A percentile compares a stretch with the other conserved stretches of the same genome.
Evolutionary conservation across 2,888 invertebrate genomes (phyloP).

Genomic region (Volucella inflata): DNA sequence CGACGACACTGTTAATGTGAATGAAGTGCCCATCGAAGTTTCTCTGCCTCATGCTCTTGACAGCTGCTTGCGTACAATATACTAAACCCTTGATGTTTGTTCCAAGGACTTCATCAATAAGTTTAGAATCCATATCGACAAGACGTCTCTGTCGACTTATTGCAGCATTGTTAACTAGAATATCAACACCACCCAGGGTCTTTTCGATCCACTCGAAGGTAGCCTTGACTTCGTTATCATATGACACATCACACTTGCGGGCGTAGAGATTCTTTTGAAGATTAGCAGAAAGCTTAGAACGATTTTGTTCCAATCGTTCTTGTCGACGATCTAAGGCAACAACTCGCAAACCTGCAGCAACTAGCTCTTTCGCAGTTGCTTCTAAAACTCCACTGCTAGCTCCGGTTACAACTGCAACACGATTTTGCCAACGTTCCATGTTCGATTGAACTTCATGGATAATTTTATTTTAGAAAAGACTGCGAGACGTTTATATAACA

Average conservation of each 20-base stretch:
- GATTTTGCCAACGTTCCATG: constrained; percentile 85
- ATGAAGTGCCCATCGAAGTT: constrained; percentile 83
- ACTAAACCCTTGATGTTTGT: constrained; percentile 83
- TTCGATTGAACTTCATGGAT: too few relatives aligned
- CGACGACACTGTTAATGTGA: constrained; percentile 81
- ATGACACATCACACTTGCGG: constrained; percentile 84
- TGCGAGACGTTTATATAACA: too few relatives aligned
- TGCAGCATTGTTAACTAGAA: constrained; percentile 85
- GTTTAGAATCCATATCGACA: constrained; percentile 28
- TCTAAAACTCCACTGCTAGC: constrained; percentile 86
- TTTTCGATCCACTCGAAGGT: constrained; percentile 84
- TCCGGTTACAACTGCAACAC: constrained; percentile 86
- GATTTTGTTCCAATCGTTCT: constrained; percentile 76
- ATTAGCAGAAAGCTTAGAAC: constrained; percentile 37
- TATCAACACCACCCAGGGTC: constrained; percentile 84
- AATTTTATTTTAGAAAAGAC: too few relatives aligned
- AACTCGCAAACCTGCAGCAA: constrained; percentile 84
- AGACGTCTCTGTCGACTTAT: constrained; percentile 26
- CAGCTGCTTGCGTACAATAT: constrained; percentile 82
- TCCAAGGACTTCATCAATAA: constrained; percentile 79
- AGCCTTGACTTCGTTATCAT: constrained; percentile 84
- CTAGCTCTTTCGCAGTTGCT: constrained; percentile 82
- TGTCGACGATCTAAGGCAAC: constrained; percentile 84
- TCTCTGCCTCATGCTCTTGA: constrained; percentile 83
- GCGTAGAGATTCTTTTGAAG: constrained; percentile 79